phyloP scores from a whole-genome alignment of 1,140 invertebrate genomes.

The Meloidogyne exigua region DNA sequence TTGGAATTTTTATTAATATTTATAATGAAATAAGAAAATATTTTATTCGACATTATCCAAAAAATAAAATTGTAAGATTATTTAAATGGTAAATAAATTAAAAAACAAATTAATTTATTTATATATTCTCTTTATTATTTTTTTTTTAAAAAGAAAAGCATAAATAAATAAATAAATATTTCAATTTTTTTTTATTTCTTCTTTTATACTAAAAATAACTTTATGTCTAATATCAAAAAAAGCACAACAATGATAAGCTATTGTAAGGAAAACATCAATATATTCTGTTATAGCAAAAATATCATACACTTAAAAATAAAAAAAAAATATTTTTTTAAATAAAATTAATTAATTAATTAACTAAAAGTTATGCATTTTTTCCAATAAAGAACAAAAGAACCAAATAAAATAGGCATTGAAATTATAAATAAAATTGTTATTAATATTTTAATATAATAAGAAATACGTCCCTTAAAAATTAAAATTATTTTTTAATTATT shows the following conservation, averaged over 20 bases:
- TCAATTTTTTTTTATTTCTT: constrained; percentile 12
- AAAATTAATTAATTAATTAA: constrained; percentile 16
- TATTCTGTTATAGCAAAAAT: constrained; percentile 51
- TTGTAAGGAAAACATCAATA: constrained; percentile 52
- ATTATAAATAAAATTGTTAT: constrained; percentile 46
- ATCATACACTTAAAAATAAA: constrained; percentile 52
- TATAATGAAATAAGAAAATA: constrained; percentile 49
- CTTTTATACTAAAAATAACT: constrained; percentile 46
- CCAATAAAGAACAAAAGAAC: constrained; percentile 54
- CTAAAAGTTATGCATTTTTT: constrained; percentile 55
- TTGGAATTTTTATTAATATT: constrained; percentile 39
- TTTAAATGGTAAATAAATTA: constrained; percentile 25
- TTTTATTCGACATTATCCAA: constrained; percentile 29
- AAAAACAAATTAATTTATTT: background rate
- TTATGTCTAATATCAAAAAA: constrained; percentile 58
- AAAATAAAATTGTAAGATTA: constrained; percentile 23
- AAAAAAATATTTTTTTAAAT: background rate
- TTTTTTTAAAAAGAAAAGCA: no score
- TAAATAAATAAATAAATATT: background rate
- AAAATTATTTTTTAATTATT: constrained; percentile 14
- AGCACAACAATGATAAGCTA: constrained; percentile 53
- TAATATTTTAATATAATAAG: constrained; percentile 52
- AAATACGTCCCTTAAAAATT: constrained; percentile 46
- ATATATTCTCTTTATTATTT: no score
- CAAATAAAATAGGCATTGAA: constrained; percentile 53